Evolutionary conservation across 2,888 invertebrate species (phyloP), one percentile per base, ranked within the genome.

Genomic region (Erebia ligea): DNA sequence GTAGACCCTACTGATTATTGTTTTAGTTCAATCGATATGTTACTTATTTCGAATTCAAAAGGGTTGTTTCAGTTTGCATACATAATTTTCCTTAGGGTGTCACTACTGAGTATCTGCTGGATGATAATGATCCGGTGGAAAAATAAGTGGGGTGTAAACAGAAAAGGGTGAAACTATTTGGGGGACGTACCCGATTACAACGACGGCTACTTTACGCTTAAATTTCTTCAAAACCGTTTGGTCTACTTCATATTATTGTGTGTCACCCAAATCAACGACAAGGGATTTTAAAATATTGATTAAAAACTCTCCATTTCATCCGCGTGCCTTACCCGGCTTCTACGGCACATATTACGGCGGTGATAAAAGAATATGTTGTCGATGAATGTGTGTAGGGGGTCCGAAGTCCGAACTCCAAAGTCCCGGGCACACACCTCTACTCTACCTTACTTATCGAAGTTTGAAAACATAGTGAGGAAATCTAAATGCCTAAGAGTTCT

Each of bases 161-260:
- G 78, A 77, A 88, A 90, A 90, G 91, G 92, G 91, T 91, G 82
- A 81, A 82, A 71, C 79, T 78, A 85, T 86, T 86, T 86, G 81
- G 90, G 91, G 90, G 86, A 83, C 82, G 79, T 82, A 84, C 86
- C 86, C 76, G 80, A 76, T 81, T 81, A 80, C 81, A 82, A 82
- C 74, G 73, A 71, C 72, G 71, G 72, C 73, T 74, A 76, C 73
- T 73, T 73, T 76, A 72, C 66, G 40, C 42, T 50, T 61, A 56
- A 54, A 70, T 68, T 73, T 50, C 48, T 68, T 10, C 40, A 61
- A 13, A n/a, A 64, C 42, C 54, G 54, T 17, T 52, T 54, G 54
- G 3, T 3, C 4, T 9, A 9, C 17, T 52, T 19, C 17, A 19
- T 19, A 54, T 17, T 54, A 54, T 19, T 19, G 19, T 19, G 19